Percentiles rank a stretch among this genome's conserved stretches.
phyloP scores from a whole-genome alignment of 2,888 invertebrate species.

The Eudasyphora cyanicolor region DNA sequence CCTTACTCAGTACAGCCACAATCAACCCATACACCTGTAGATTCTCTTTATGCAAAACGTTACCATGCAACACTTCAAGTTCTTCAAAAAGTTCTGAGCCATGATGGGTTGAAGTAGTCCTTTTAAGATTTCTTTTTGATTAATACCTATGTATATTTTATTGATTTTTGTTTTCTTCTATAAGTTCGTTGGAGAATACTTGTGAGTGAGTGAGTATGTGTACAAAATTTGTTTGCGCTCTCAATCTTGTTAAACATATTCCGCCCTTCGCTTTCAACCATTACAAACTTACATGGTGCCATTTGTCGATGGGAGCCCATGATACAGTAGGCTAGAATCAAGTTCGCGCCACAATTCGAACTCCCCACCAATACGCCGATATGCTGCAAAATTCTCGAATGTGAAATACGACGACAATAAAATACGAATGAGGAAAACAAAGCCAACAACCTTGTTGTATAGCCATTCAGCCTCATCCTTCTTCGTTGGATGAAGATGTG shows the following conservation, averaged over 20 bases:
- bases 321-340: constrained; percentile 1
- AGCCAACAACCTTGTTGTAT: background rate
- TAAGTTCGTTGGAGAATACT: too few relatives aligned
- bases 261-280: constrained; percentile 41
- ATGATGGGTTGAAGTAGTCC: background rate
- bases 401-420: background rate
- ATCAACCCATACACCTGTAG: too few relatives aligned
- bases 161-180: background rate
- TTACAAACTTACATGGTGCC: constrained; percentile 64
- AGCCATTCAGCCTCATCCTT: background rate
- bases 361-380: background rate
- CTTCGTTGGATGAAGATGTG: background rate
- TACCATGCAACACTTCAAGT: background rate
- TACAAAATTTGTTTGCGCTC: background rate
- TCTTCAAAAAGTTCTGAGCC: background rate
- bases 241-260: background rate
- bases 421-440: constrained; percentile 15
- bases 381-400: background rate
- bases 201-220: too few relatives aligned
- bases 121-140: background rate
- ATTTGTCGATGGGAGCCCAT: constrained; percentile 57
- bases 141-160: background rate
- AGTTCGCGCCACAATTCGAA: background rate
- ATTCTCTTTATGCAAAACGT: background rate
- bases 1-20: too few relatives aligned